A percentile compares a stretch with the other conserved stretches of the same genome.
Conservation (phyloP, 2,797 vertebrate species). For the Pangasius sanitwongsei region DNA sequence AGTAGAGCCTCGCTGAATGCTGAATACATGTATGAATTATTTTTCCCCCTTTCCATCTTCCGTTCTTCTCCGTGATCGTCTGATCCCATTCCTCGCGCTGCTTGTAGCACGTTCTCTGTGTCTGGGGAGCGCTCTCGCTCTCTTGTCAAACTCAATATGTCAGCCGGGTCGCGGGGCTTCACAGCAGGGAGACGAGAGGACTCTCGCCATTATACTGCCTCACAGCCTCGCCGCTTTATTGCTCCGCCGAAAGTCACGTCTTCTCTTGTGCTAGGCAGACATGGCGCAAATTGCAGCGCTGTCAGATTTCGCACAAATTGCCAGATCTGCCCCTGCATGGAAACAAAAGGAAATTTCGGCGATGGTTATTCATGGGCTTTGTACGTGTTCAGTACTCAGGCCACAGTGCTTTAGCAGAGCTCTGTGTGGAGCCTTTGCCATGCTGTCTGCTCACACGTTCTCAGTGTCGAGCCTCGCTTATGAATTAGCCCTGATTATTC, state of each 20-base stretch:
- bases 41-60: constrained; percentile 16
- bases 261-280: constrained; percentile 20
- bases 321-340: constrained; percentile 7
- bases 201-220: constrained; percentile 23
- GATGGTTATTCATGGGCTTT: constrained; percentile 1
- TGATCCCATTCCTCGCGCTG: constrained; percentile 42
- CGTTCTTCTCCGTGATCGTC: constrained; percentile 28
- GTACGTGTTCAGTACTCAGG: constrained; percentile 5
- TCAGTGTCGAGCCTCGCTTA: background rate
- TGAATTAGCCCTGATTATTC: constrained; percentile 14
- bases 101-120: constrained; percentile 33
- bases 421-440: background rate
- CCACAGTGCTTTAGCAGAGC: background rate
- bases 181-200: constrained; percentile 45
- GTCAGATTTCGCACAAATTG: constrained; percentile 11
- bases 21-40: constrained; percentile 17
- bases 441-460: background rate
- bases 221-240: constrained; percentile 20
- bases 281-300: constrained; percentile 31
- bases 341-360: constrained; percentile 29
- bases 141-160: constrained; percentile 53
- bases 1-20: constrained; percentile 6
- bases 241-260: constrained; percentile 30
- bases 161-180: constrained; percentile 53
- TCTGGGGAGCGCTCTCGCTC: constrained; percentile 45